Evolutionary conservation across 2,888 invertebrate species (phyloP).

Genomic region (Encarsia formosa): DNA sequence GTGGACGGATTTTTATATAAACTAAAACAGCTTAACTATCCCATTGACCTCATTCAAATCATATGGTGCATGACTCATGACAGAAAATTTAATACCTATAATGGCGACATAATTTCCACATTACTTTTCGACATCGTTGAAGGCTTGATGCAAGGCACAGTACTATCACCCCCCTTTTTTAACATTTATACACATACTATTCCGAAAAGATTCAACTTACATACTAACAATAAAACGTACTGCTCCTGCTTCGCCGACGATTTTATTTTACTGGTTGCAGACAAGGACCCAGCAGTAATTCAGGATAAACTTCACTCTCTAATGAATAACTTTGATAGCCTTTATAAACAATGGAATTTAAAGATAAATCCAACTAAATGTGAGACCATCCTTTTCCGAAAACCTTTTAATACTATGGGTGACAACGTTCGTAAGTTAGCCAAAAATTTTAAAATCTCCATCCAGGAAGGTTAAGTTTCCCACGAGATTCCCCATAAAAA

Average conservation of each 20-base stretch:
- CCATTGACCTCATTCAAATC: conserved; percentile 1
- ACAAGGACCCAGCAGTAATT: not conserved
- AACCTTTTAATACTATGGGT: not conserved
- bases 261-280: conserved; percentile 10
- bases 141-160: conserved; percentile 28
- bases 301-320: conserved; percentile 1
- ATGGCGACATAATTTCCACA: too few relatives aligned
- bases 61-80: conserved; percentile 14
- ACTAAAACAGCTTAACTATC: conserved; percentile 15
- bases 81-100: conserved; percentile 4
- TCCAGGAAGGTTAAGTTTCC: not conserved
- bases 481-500: not conserved
- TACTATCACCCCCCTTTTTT: conserved; percentile 26
- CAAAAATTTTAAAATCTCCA: conserved; percentile 10
- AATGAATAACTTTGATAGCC: conserved; percentile 11
- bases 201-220: conserved; percentile 22
- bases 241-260: conserved; percentile 28
- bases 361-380: conserved; percentile 17
- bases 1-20: conserved; percentile 22
- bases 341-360: conserved; percentile 14
- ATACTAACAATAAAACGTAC: not conserved
- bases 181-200: conserved; percentile 24
- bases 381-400: conserved; percentile 23
- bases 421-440: not conserved
- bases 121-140: conserved; percentile 1